Base-by-base conservation (phyloP, 2,113 vertebrate genomes). In the Platysteira castanea region DNA sequence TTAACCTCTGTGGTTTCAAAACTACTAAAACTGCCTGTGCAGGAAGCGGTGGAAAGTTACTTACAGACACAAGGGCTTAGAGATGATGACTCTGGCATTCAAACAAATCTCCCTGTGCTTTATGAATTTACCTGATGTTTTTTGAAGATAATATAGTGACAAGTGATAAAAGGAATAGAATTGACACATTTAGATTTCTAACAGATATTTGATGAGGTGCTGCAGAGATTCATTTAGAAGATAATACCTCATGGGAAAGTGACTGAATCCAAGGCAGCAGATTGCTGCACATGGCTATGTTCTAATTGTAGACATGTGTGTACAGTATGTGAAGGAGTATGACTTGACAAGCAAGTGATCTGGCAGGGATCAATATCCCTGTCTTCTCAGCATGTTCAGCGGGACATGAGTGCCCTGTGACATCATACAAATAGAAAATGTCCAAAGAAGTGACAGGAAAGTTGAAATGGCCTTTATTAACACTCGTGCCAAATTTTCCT, bases 71-170 rank as follows among this genome's bases (percentile, higher is more conserved):
- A 67, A 49, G 59, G 63, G 78, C 73, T 97, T 97, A 94, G 87
- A 80, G 69, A 89, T 74, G 84, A 96, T 0, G 17, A 90, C 52
- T 93, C 73, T 54, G 87, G 75, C 85, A 95, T 89, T 95, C 90
- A 92, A 91, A 96, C 69, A 89, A 87, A 96, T 90, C 93, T 94
- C 74, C 31, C 60, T 1, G 50, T 94, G 83, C 78, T 71, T 85
- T 96, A 97, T 59, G 92, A 94, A 97, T 94, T 95, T 91, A 96
- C 96, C 90, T 96, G 71, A 90, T 82, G 65, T 63, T 97, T 94
- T 98, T 94, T 95, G 84, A 97, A 96, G 95, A 94, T 73, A 95
- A 96, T 90, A 91, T 20, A 96, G 91, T 61, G 84, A 81, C 70
- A 96, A 59, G 95, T 87, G 94, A 87, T 95, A 93, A 96, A 97